These are phyloP conservation scores for Andrena chrysosceles DNA, from an alignment of 2,888 invertebrate genomes.

Conservation along the genomic window DNA sequence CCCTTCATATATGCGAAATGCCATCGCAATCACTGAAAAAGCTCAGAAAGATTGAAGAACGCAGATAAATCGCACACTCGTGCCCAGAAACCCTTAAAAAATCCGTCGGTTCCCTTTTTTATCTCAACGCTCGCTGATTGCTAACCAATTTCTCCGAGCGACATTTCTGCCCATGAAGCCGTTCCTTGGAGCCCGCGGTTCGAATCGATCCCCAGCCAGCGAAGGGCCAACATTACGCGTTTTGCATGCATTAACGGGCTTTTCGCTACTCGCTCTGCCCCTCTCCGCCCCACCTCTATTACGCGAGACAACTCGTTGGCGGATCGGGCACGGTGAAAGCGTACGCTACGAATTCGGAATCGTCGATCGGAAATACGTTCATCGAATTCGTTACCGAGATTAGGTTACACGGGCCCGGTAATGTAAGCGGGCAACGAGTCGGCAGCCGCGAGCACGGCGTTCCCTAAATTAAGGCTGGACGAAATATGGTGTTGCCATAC, in stretches of 20 bases:
- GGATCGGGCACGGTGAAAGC: constrained; percentile 18
- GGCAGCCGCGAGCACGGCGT: constrained; percentile 31
- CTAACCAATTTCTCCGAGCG: constrained; percentile 37
- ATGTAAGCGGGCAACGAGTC: constrained; percentile 48
- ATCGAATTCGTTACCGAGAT: constrained; percentile 68
- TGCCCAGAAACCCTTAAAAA: constrained; percentile 34
- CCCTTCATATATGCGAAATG: neutral
- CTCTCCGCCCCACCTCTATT: neutral
- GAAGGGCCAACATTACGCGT: constrained; percentile 34
- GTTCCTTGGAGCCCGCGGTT: constrained; percentile 28
- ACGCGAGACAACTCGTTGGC: constrained; percentile 44
- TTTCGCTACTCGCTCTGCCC: constrained; percentile 43
- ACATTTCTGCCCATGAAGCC: neutral
- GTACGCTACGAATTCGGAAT: constrained; percentile 52
- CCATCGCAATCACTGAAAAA: neutral
- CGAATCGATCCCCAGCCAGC: neutral
- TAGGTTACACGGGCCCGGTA: constrained; percentile 59
- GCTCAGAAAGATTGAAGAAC: neutral
- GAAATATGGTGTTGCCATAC: constrained; percentile 69
- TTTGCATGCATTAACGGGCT: constrained; percentile 52
- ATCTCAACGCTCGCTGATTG: constrained; percentile 30
- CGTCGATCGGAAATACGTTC: constrained; percentile 58
- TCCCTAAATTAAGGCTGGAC: constrained; percentile 69
- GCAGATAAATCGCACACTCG: constrained; percentile 13
- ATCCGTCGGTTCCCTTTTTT: constrained; percentile 39